Conservation (phyloP, 2,797 vertebrate genomes). For the Hyperoplus lanceolatus region DNA sequence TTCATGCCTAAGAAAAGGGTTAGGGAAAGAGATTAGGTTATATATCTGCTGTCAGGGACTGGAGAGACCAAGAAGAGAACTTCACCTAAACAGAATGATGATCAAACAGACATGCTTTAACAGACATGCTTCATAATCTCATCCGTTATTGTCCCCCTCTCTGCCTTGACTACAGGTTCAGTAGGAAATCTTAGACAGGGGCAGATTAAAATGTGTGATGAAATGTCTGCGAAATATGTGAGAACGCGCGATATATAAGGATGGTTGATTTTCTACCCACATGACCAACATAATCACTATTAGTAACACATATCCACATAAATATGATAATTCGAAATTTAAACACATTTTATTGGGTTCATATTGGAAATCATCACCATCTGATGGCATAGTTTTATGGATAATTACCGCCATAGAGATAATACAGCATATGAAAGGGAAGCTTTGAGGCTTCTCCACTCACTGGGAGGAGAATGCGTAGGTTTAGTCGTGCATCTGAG, state of each 20-base stretch:
- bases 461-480: constrained; percentile 80
- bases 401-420: constrained; percentile 81
- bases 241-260: constrained; percentile 75
- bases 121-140: constrained; percentile 87
- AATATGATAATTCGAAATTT: constrained; percentile 85
- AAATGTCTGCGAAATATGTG: constrained; percentile 86
- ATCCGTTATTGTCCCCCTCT: constrained; percentile 77
- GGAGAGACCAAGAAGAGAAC: constrained; percentile 84
- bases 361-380: constrained; percentile 83
- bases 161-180: constrained; percentile 82
- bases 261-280: constrained; percentile 82
- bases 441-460: constrained; percentile 81
- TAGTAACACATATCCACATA: constrained; percentile 85
- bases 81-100: constrained; percentile 84
- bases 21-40: constrained; percentile 85
- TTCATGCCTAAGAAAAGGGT: constrained; percentile 86
- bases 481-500: constrained; percentile 80
- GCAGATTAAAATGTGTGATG: constrained; percentile 86
- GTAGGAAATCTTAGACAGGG: constrained; percentile 82
- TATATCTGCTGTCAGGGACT: constrained; percentile 85
- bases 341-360: constrained; percentile 83
- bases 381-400: constrained; percentile 85
- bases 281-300: constrained; percentile 83
- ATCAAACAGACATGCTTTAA: constrained; percentile 88
- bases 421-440: constrained; percentile 80